phyloP scores from a whole-genome alignment of 2,797 vertebrate genomes.

The Sebastes itinus region DNA sequence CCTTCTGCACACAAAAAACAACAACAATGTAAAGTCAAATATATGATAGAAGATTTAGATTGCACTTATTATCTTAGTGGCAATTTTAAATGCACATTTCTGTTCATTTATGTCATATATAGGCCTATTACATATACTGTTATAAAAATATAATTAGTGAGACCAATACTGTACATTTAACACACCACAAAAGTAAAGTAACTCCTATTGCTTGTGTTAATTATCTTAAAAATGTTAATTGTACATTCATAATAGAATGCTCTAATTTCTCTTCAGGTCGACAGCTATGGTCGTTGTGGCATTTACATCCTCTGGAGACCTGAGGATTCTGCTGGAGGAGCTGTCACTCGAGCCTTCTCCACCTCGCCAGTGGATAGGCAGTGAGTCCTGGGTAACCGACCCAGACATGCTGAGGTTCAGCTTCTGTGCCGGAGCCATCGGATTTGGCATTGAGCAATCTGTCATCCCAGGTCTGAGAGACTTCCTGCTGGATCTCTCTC shows the following conservation, averaged over 20 bases:
- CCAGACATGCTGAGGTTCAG: conserved; percentile 50
- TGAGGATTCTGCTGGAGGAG: conserved; percentile 67
- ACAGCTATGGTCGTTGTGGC: conserved; percentile 74
- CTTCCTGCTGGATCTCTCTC: conserved; percentile 66
- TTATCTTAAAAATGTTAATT: not conserved
- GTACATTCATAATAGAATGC: too few relatives aligned
- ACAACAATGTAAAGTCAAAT: too few relatives aligned
- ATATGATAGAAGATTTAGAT: too few relatives aligned
- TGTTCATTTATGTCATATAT: too few relatives aligned
- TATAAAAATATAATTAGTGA: not conserved
- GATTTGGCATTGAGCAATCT: conserved; percentile 70
- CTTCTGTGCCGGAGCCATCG: conserved; percentile 66
- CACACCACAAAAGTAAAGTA: too few relatives aligned
- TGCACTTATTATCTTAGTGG: too few relatives aligned
- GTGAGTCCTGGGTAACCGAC: conserved; percentile 74
- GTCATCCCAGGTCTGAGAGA: conserved; percentile 72
- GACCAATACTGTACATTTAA: not conserved
- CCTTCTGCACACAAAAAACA: too few relatives aligned
- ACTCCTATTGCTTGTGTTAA: not conserved
- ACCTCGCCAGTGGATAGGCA: conserved; percentile 75
- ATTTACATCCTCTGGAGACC: conserved; percentile 61
- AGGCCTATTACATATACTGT: not conserved
- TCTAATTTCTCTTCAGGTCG: conserved; percentile 45
- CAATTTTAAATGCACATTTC: too few relatives aligned
- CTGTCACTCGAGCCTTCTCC: conserved; percentile 48